Evolutionary conservation across 2,888 invertebrate genomes (phyloP), one percentile per base, ranked within the genome.

Genomic region (Apotomis turbidana): DNA sequence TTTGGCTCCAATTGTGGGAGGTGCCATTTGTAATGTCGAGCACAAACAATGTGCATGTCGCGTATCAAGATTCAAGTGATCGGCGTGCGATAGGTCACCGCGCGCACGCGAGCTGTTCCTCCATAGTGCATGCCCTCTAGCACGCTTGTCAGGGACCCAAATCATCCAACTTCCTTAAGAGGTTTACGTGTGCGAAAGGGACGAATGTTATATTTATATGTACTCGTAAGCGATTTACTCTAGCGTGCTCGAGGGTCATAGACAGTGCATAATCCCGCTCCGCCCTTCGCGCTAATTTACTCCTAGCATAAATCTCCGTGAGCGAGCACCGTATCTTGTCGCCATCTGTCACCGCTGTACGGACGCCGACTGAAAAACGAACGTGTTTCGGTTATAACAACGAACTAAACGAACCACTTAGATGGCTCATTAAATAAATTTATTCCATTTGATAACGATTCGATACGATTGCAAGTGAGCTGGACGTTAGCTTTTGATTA

Each of bases 361-460:
- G 80, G 76, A 80, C 79, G 78, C 80, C 78, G 77, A 77, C 83
- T 87, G 85, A 89, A 89, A 90, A 89, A 86, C 86, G 87, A 90
- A 89, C 90, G 89, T 90, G 91, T 88, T 91, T 88, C 81, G 85
- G 83, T 86, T 89, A 88, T 90, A 87, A 90, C 86, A 88, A 85
- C 82, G 84, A 85, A 84, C 84, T 87, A 86, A 87, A 84, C 81
- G 83, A 81, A 84, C 82, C 87, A 87, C 86, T 90, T 89, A 87
- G 84, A 86, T 78, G 87, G 83, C 83, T 88, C 90, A 90, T 91
- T 91, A 90, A 86, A 85, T 85, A 82, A 87, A 90, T 90, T 87
- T 87, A 89, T 87, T 85, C 85, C 81, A 85, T 86, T 88, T 80
- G 85, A 84, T 83, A 81, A 83, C 83, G 85, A 90, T 91, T 90